Evolutionary conservation across 2,113 vertebrate genomes (phyloP).

Genomic region (Scomber colias): DNA sequence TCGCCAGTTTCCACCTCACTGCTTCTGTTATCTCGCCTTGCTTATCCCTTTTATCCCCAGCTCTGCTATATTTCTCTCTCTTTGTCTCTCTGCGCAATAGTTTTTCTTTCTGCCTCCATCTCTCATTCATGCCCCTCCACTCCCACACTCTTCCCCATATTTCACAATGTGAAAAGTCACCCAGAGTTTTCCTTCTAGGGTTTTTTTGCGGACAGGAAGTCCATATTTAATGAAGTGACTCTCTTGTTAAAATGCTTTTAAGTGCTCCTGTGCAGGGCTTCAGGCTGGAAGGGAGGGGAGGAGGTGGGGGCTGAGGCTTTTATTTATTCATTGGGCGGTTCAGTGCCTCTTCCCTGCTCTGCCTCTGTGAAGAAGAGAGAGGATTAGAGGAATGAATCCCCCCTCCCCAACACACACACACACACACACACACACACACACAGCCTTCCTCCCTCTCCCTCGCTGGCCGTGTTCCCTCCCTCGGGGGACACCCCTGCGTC

Average conservation of each 20-base stretch:
- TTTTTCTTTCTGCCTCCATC: slow-evolving; percentile 49
- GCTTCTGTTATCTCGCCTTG: slow-evolving; percentile 59
- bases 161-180: slow-evolving; percentile 78
- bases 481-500: slow-evolving; percentile 84
- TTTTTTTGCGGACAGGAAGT: slow-evolving; percentile 79
- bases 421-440: slow-evolving; percentile 20
- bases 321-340: slow-evolving; percentile 87
- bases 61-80: slow-evolving; percentile 52
- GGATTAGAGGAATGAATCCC: slow-evolving; percentile 77
- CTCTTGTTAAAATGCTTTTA: slow-evolving; percentile 86
- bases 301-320: slow-evolving; percentile 71
- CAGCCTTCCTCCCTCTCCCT: slow-evolving; percentile 60
- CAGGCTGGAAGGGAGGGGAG: slow-evolving; percentile 61
- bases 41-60: slow-evolving; percentile 42
- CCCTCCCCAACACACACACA: slow-evolving; percentile 24
- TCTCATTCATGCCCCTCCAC: slow-evolving; percentile 23
- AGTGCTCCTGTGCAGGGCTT: slow-evolving; percentile 83
- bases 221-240: slow-evolving; percentile 88
- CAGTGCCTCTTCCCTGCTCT: slow-evolving; percentile 71
- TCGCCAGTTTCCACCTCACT: slow-evolving; percentile 60
- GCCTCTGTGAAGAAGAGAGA: slow-evolving; percentile 74
- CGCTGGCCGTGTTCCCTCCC: slow-evolving; percentile 71
- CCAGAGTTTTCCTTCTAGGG: slow-evolving; percentile 70
- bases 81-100: slow-evolving; percentile 60
- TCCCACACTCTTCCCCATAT: slow-evolving; percentile 46